phyloP scores from a whole-genome alignment of 2,888 invertebrate species.

The Chrysodeixis includens region DNA sequence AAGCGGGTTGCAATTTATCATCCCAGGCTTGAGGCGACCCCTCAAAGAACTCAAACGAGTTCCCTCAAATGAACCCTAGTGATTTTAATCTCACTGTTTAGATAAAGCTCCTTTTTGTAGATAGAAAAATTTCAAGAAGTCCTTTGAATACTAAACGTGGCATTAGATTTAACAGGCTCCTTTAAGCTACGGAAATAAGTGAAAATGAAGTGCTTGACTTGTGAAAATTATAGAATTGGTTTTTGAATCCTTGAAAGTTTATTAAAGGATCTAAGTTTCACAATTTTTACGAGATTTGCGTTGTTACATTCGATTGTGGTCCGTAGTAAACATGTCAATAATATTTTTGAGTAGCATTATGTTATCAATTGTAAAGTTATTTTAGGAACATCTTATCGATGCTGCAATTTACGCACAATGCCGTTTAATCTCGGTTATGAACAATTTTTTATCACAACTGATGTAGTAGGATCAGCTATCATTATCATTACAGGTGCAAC shows the following conservation, averaged over 20 bases:
- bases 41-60: constrained; percentile 76
- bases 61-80: constrained; percentile 73
- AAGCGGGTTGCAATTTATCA: constrained; percentile 80
- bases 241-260: not conserved
- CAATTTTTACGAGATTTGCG: too few species aligned
- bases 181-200: constrained; percentile 57
- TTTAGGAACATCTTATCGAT: too few species aligned
- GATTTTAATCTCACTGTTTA: constrained; percentile 82
- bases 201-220: constrained; percentile 34
- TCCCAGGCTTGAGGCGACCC: constrained; percentile 71
- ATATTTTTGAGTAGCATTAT: too few species aligned
- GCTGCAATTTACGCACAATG: too few species aligned
- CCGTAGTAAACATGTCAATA: too few species aligned
- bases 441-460: too few species aligned
- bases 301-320: too few species aligned
- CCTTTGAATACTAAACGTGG: constrained; percentile 67
- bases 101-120: constrained; percentile 69
- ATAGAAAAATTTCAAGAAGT: constrained; percentile 66
- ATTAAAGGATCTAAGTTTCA: too few species aligned
- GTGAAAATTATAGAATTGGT: constrained; percentile 6
- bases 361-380: too few species aligned
- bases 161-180: constrained; percentile 59
- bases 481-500: too few species aligned
- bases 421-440: too few species aligned
- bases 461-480: too few species aligned